Percentiles rank a stretch among this genome's conserved stretches.
These are phyloP conservation scores for Drosophila melanogaster DNA, from an alignment of 1,140 invertebrate genomes.

Conservation along the genomic window DNA sequence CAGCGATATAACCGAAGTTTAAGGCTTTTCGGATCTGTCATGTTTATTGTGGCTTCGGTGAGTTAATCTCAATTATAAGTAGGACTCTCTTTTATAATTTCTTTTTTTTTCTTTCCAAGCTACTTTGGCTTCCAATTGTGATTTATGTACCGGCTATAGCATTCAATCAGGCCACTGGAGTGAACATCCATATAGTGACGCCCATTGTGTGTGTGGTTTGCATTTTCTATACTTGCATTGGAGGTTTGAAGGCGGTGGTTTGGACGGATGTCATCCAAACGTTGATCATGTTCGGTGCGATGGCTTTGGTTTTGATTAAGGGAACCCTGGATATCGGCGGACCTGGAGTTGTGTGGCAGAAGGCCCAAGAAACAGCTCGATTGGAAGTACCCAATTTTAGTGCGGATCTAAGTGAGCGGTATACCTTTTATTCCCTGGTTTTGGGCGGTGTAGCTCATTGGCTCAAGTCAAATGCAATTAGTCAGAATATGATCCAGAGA, in stretches of 20 bases:
- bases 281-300: constrained; percentile 92
- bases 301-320: constrained; percentile 92
- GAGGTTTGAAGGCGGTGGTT: constrained; percentile 96
- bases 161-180: constrained; percentile 92
- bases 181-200: constrained; percentile 93
- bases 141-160: constrained; percentile 89
- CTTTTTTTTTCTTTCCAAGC: constrained; percentile 80
- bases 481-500: constrained; percentile 93
- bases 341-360: constrained; percentile 88
- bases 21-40: constrained; percentile 89
- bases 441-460: constrained; percentile 93
- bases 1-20: constrained; percentile 89
- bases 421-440: constrained; percentile 91
- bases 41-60: constrained; percentile 90
- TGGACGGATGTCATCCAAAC: constrained; percentile 97
- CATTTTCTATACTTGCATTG: constrained; percentile 96
- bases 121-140: constrained; percentile 88
- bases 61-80: constrained; percentile 55
- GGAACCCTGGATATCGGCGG: constrained; percentile 93
- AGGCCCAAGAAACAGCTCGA: constrained; percentile 89
- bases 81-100: neutral
- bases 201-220: constrained; percentile 94
- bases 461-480: constrained; percentile 92
- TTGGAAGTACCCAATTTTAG: constrained; percentile 90
- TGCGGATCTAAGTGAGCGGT: constrained; percentile 88